A percentile compares a stretch with the other conserved stretches of the same genome.
Conservation (phyloP, 92 coral and sea anemone genomes). For the Parazoanthus swiftii region DNA sequence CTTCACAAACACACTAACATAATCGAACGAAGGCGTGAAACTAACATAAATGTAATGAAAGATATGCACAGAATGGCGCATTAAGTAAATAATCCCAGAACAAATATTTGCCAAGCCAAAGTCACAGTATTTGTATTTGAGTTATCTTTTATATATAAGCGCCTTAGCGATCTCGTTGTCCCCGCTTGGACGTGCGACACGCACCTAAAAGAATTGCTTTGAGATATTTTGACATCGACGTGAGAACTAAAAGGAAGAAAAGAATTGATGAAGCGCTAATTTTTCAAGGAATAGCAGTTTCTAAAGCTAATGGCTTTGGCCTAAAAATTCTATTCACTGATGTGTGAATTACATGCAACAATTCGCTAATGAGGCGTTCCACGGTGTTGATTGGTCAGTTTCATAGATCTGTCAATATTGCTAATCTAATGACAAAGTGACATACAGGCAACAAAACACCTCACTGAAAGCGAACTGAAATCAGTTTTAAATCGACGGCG, state of each 20-base stretch:
- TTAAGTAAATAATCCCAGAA: conserved; percentile 73
- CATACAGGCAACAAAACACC: conserved; percentile 93
- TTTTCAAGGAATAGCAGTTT: conserved; percentile 74
- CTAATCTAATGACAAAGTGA: conserved; percentile 96
- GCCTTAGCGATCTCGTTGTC: conserved; percentile 15
- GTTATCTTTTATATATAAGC: conserved; percentile 39
- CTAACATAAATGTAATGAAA: conserved; percentile 71
- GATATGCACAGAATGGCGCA: conserved; percentile 77
- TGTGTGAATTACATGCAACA: conserved; percentile 94
- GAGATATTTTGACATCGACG: conserved; percentile 21
- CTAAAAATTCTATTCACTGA: conserved; percentile 79
- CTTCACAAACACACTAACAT: conserved; percentile 61
- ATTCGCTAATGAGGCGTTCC: conserved; percentile 89
- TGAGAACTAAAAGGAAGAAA: conserved; percentile 21
- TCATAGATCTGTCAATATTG: conserved; percentile 92
- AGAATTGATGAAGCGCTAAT: conserved; percentile 89
- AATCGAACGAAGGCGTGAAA: conserved; percentile 85
- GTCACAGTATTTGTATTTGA: conserved; percentile 46
- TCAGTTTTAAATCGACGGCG: conserved; percentile 57
- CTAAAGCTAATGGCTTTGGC: conserved; percentile 83
- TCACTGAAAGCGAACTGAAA: conserved; percentile 65
- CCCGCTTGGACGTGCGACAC: neutral
- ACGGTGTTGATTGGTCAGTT: conserved; percentile 83
- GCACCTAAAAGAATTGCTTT: neutral
- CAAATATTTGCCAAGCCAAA: conserved; percentile 87